phyloP scores from a whole-genome alignment of 2,113 vertebrate species.

The Oncorhynchus kisutch region DNA sequence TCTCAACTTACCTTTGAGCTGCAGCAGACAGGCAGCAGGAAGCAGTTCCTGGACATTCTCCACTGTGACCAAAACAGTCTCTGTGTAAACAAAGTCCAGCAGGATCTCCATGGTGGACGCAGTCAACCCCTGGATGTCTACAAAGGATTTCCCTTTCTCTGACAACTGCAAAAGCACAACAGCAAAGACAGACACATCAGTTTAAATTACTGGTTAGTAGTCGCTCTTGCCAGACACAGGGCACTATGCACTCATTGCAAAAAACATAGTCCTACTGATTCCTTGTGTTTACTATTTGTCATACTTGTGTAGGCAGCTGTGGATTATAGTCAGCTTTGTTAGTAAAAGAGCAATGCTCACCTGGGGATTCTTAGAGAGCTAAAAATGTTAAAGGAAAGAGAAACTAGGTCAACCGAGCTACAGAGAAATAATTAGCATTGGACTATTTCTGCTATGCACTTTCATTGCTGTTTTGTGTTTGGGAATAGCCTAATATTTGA shows the following conservation, averaged over 20 bases:
- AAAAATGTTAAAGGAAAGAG: slow-evolving; percentile 3
- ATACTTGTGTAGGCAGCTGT: not conserved
- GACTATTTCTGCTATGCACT: not conserved
- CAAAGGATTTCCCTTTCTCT: slow-evolving; percentile 96
- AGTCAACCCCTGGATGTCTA: slow-evolving; percentile 96
- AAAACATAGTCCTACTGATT: not conserved
- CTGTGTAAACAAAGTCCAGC: slow-evolving; percentile 97
- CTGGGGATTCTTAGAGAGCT: not conserved
- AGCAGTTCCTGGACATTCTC: slow-evolving; percentile 97
- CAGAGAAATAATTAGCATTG: not conserved
- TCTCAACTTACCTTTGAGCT: slow-evolving; percentile 88
- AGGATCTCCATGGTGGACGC: slow-evolving; percentile 98
- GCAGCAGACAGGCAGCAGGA: slow-evolving; percentile 92
- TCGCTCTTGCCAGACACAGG: too few species aligned
- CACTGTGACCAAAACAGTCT: slow-evolving; percentile 95
- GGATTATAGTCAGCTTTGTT: not conserved
- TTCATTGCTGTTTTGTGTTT: not conserved
- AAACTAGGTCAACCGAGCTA: not conserved
- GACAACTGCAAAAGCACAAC: slow-evolving; percentile 78
- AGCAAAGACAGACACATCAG: not conserved
- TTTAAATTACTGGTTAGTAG: not conserved
- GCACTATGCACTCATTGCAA: not conserved
- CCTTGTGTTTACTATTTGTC: not conserved
- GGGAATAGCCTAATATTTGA: too few species aligned
- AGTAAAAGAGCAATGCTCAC: slow-evolving; percentile 5